Evolutionary conservation across 2,113 vertebrate species (phyloP), one percentile per base, ranked within the genome.

Genomic region (Arvicanthis niloticus): DNA sequence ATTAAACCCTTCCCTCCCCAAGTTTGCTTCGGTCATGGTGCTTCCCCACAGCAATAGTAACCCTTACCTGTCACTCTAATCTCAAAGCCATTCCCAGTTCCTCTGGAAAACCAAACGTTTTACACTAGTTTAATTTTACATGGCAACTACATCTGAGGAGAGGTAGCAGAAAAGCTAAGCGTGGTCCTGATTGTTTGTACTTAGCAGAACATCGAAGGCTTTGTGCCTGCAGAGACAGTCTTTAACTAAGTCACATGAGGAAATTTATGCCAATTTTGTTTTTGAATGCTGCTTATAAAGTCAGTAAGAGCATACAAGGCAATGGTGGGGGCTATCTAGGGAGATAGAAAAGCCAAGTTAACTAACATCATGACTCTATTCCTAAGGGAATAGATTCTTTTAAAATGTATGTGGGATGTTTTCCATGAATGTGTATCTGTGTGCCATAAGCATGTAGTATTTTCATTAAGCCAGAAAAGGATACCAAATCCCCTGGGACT

Each of bases 11-110:
- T n/a, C 51, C 10, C 58, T 24, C 5, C 16, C 51, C 80, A 40
- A 58, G 37, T 58, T 58, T 72, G 37, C 5, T 82, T 24, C 40
- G 53, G 11, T 7, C 53, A 58, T 12, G 6, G 21, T 4, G 12
- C 56, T 15, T 82, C 37, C 13, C 13, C 53, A 58, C 37, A 82
- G 11, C 37, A 58, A 26, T 4, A 2, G 53, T 13, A 26, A 82
- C 53, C 37, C 21, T 26, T 29, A 2, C 93, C 56, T 75, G 17
- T 29, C 70, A 92, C 1, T 7, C 73, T 90, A 85, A 91, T 81
- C 87, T 80, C 70, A 94, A 96, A 76, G 70, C 45, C 40, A 88
- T 88, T 77, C 45, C 72, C 5, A 86, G 21, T 68, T 80, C 45
- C 62, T 51, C 56, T 77, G 4, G 56, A 53, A 78, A 94, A 89